phyloP scores from a whole-genome alignment of 2,888 invertebrate genomes.

The Notodonta dromedarius region DNA sequence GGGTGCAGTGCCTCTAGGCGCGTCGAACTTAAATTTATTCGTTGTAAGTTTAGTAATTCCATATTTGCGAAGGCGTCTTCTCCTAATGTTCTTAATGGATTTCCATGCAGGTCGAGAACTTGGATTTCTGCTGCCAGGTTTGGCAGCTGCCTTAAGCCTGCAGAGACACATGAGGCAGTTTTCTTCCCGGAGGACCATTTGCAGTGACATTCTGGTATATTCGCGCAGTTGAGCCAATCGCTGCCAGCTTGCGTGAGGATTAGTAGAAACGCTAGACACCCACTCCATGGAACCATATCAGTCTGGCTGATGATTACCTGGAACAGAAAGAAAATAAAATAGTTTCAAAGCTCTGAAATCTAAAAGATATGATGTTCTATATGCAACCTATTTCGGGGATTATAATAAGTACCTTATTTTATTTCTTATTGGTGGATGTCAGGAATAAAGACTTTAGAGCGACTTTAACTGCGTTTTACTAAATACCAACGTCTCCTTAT shows the following conservation, averaged over 20 bases:
- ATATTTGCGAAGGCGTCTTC: constrained; percentile 91
- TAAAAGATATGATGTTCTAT: too few species aligned
- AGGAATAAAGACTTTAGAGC: too few species aligned
- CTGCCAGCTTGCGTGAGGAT: constrained; percentile 63
- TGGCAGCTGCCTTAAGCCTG: constrained; percentile 90
- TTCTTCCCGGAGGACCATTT: constrained; percentile 97
- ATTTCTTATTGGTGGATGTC: too few species aligned
- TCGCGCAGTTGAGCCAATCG: constrained; percentile 94
- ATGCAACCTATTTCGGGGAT: too few species aligned
- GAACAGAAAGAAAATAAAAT: constrained; percentile 57
- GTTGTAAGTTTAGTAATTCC: constrained; percentile 92
- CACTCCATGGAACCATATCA: constrained; percentile 61
- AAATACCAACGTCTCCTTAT: too few species aligned
- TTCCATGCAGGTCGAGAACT: constrained; percentile 91
- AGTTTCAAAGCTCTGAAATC: not conserved
- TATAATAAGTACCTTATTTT: too few species aligned
- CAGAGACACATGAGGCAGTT: constrained; percentile 92
- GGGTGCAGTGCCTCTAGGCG: constrained; percentile 89
- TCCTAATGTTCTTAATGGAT: constrained; percentile 88
- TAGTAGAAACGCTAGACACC: constrained; percentile 59
- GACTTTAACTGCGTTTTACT: too few species aligned
- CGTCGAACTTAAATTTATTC: constrained; percentile 90
- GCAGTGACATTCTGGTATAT: constrained; percentile 89
- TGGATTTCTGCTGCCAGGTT: constrained; percentile 80
- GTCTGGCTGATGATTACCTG: constrained; percentile 56